Evolutionary conservation across 2,888 invertebrate species (phyloP).

Genomic region (Malacosoma neustria): DNA sequence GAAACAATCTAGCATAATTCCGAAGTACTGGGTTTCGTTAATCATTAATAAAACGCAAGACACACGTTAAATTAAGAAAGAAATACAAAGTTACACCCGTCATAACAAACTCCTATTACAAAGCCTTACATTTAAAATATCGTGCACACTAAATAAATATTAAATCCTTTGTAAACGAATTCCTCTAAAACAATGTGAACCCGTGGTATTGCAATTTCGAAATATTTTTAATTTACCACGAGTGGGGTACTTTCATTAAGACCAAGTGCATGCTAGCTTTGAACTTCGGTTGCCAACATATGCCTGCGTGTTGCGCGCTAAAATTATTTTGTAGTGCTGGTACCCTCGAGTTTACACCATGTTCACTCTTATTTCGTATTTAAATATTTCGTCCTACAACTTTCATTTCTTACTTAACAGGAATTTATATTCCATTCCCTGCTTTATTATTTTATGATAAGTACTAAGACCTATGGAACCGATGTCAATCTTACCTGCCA

Average conservation of each 20-base stretch:
- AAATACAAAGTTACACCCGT: too few relatives aligned
- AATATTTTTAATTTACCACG: slow-evolving; percentile 51
- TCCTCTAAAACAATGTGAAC: slow-evolving; percentile 14
- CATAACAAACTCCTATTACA: background rate
- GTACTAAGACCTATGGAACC: too few relatives aligned
- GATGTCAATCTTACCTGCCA: too few relatives aligned
- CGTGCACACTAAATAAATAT: background rate
- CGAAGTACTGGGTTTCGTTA: too few relatives aligned
- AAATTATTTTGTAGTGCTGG: background rate
- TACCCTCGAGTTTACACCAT: background rate
- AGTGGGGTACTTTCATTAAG: slow-evolving; percentile 37
- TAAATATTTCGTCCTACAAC: too few relatives aligned
- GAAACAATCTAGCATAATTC: too few relatives aligned
- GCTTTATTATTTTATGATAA: too few relatives aligned
- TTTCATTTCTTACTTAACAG: too few relatives aligned
- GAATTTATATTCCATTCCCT: too few relatives aligned
- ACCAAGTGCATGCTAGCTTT: slow-evolving; percentile 28
- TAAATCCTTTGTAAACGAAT: background rate
- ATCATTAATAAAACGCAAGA: too few relatives aligned
- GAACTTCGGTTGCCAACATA: slow-evolving; percentile 23
- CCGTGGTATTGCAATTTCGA: slow-evolving; percentile 31
- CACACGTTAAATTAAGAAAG: too few relatives aligned
- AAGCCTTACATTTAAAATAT: background rate
- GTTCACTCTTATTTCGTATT: too few relatives aligned
- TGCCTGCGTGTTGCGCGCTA: background rate